Conservation (phyloP, 2,888 invertebrate genomes). For the Frankliniella fusca region DNA sequence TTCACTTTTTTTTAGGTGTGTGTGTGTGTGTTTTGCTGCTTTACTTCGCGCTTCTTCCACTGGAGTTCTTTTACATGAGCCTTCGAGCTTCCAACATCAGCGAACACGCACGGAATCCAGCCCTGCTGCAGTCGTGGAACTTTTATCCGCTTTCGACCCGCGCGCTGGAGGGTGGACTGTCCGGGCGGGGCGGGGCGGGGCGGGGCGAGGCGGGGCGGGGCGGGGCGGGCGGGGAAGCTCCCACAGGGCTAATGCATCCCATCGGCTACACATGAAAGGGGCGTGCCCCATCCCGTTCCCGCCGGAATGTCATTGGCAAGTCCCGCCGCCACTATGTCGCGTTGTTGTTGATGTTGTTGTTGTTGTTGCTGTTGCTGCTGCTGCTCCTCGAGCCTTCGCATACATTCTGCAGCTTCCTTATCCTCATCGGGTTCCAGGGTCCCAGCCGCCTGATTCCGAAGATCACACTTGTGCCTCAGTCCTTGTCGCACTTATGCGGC, state of each 20-base stretch:
- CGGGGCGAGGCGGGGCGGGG: background rate
- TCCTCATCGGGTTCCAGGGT: too few relatives aligned
- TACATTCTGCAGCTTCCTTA: too few relatives aligned
- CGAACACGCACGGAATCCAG: background rate
- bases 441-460: too few relatives aligned
- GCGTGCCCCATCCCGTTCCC: background rate
- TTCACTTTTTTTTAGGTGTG: background rate
- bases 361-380: too few relatives aligned
- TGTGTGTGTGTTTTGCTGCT: too few relatives aligned
- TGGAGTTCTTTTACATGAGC: too few relatives aligned
- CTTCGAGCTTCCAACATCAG: background rate
- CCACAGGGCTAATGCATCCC: background rate
- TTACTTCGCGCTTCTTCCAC: too few relatives aligned
- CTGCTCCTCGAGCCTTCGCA: too few relatives aligned
- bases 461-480: too few relatives aligned
- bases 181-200: background rate
- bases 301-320: constrained; percentile 1
- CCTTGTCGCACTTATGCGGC: too few relatives aligned
- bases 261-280: background rate
- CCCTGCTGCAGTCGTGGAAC: background rate
- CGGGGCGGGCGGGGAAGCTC: background rate
- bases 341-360: too few relatives aligned
- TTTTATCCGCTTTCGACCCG: background rate
- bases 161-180: background rate
- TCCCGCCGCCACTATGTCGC: too few relatives aligned